phyloP scores from a whole-genome alignment of 2,888 invertebrate genomes.

The Venustoraphidia nigricollis region DNA sequence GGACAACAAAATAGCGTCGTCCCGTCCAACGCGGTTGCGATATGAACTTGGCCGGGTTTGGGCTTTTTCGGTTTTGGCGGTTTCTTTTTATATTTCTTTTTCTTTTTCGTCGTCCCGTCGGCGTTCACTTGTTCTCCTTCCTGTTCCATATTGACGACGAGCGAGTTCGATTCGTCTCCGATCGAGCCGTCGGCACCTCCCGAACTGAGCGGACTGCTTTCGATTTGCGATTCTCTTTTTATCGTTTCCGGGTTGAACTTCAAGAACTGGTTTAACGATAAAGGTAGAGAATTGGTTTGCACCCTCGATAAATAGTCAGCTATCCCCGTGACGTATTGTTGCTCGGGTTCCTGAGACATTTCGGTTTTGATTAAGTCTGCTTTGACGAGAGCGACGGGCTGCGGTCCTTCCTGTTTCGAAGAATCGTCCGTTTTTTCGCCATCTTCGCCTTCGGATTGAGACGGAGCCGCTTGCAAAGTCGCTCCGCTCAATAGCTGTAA shows the following conservation, averaged over 20 bases:
- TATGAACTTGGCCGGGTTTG: slow-evolving; percentile 65
- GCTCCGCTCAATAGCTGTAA: slow-evolving; percentile 38
- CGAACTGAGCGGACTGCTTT: slow-evolving; percentile 27
- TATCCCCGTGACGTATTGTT: slow-evolving; percentile 31
- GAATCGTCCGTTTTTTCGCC: slow-evolving; percentile 19
- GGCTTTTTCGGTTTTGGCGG: slow-evolving; percentile 61
- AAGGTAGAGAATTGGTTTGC: slow-evolving; percentile 29
- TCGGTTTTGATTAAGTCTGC: slow-evolving; percentile 27
- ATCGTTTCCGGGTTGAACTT: slow-evolving; percentile 44
- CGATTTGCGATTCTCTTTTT: slow-evolving; percentile 31
- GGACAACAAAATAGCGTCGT: slow-evolving; percentile 64
- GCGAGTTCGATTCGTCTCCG: slow-evolving; percentile 12
- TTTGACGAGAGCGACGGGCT: slow-evolving; percentile 35
- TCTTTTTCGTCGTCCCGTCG: slow-evolving; percentile 38
- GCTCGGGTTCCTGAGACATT: slow-evolving; percentile 19
- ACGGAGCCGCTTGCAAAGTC: slow-evolving; percentile 13
- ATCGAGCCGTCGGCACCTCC: slow-evolving; percentile 25
- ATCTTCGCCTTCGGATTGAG: slow-evolving; percentile 10
- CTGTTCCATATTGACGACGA: slow-evolving; percentile 24
- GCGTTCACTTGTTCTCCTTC: slow-evolving; percentile 23
- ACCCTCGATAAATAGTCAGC: slow-evolving; percentile 34
- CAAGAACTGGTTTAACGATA: slow-evolving; percentile 44
- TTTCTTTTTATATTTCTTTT: slow-evolving; percentile 70
- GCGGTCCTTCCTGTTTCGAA: slow-evolving; percentile 27
- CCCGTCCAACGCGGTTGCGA: slow-evolving; percentile 59